Base-by-base conservation (phyloP, 2,888 invertebrate species). In the Pseudoips prasinana region DNA sequence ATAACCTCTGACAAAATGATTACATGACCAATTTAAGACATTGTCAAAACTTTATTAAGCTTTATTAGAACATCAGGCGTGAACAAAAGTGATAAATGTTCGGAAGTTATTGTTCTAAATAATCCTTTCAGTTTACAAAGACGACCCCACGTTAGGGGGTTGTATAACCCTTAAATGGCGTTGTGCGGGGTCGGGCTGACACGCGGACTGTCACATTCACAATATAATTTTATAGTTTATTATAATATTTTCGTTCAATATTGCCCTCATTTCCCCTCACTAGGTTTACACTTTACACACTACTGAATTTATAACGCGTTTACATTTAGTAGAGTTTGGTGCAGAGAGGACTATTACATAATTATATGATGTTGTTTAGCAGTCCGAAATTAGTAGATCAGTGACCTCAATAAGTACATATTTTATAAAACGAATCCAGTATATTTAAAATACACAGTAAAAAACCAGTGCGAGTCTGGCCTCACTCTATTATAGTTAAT, bases 141-240 rank as follows among this genome's bases (percentile, higher is more conserved):
- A 81, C 73, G 73, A 78, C 82, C 83, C 84, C 70, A 55, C 68
- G 69, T 67, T 61, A 45, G 56, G 48, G 63, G 35, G 50, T 59
- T 40, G 60, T 60, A 61, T 76, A 81, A 81, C 83, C 84, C 83
- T 79, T 75, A 78, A 79, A 74, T 64, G 63, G 62, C 63, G 59
- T 65, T 42, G 64, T 61, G 63, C 48, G 60, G 71, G 82, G 79
- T 72, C 64, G 57, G 59, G 30, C 39, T 70, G 82, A 73, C 85
- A 86, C 83, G 84, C 83, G 80, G 73, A 75, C 83, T 85, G 86
- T 85, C 86, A 85, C 73, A 79, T 76, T 76, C 83, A 86, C 76
- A 85, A 86, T 82, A 84, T 74, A 73, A 74, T 77, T 73, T 75
- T 73, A 79, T 79, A 84, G 69, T 83, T 85, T 83, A 83, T 82